These are phyloP conservation scores for Apamea anceps DNA, from an alignment of 2,888 invertebrate species.

Conservation along the genomic window DNA sequence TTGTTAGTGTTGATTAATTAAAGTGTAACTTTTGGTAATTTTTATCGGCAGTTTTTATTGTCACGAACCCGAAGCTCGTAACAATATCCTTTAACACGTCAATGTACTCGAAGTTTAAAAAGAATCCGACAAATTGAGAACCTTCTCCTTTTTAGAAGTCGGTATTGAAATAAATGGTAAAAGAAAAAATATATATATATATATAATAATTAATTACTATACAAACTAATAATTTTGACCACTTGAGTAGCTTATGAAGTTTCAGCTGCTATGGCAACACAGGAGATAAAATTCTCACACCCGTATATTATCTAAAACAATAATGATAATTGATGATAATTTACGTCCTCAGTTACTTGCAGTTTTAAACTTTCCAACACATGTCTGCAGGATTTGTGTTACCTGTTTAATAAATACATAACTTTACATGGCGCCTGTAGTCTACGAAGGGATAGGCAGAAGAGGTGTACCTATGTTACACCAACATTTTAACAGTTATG, in stretches of 20 bases:
- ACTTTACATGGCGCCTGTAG: neutral
- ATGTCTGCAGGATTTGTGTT: neutral
- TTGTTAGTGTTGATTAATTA: too few species aligned
- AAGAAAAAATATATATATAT: too few species aligned
- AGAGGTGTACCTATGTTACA: neutral
- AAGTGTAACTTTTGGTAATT: too few species aligned
- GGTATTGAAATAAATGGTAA: too few species aligned
- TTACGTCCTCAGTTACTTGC: neutral
- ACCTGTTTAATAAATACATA: neutral
- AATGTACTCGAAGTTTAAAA: neutral
- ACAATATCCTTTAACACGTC: neutral
- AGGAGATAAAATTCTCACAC: too few species aligned
- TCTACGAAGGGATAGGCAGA: neutral
- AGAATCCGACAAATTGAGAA: neutral
- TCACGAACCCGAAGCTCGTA: too few species aligned
- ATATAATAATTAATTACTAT: too few species aligned
- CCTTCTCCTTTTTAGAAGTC: neutral
- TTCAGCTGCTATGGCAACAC: neutral
- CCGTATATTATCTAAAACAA: neutral
- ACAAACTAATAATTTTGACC: too few species aligned
- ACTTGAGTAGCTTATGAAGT: neutral
- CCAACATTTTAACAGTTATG: neutral
- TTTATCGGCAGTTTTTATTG: too few species aligned
- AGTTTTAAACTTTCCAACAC: neutral
- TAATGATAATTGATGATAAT: neutral